Evolutionary conservation across 2,888 invertebrate genomes (phyloP), one percentile per base, ranked within the genome.

Genomic region (Laothoe populi): DNA sequence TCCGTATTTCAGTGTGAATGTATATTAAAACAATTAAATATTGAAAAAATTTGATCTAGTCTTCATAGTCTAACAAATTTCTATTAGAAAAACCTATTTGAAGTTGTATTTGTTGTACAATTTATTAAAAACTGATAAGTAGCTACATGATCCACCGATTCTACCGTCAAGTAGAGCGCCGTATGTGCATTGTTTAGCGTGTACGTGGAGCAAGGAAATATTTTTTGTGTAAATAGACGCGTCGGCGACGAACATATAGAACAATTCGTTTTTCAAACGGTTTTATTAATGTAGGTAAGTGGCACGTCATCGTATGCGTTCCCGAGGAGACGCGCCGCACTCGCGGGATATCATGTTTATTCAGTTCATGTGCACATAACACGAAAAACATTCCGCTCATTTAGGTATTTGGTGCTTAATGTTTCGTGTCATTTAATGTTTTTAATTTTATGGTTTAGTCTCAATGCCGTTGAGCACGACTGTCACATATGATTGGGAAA

Each of bases 201-300:
- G 26, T 46, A 59, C 63, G 60, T 60, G 60, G 49, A 60, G 24
- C 49, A 19, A 40, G 38, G 63, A 66, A 70, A 64, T 65, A 69
- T 70, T 70, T 72, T 70, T 71, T 72, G 73, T 70, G 68, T 66
- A 74, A 78, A 75, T 76, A 78, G 81, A 85, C 87, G 86, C 82
- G 84, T 86, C 86, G 88, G 82, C 85, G 86, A 72, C 74, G 74
- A 69, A 69, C 19, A 35, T 35, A 53, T 19, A 53, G 21, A 35
- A 69, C 75, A 78, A 66, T 69, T 69, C 66, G 64, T 67, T 64
- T 61, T 31, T 42, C 21, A 60, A 61, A 24, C 26, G 19, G 26
- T 21, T 26, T 16, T 38, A 40, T 63, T 57, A 53, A 86, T 87
- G 86, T 87, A 88, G 87, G 88, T 88, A 73, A 87, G 85, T 83